Conservation (phyloP, 37 sponge, comb jelly and placozoan genomes). For the Theonella swinhoei region DNA sequence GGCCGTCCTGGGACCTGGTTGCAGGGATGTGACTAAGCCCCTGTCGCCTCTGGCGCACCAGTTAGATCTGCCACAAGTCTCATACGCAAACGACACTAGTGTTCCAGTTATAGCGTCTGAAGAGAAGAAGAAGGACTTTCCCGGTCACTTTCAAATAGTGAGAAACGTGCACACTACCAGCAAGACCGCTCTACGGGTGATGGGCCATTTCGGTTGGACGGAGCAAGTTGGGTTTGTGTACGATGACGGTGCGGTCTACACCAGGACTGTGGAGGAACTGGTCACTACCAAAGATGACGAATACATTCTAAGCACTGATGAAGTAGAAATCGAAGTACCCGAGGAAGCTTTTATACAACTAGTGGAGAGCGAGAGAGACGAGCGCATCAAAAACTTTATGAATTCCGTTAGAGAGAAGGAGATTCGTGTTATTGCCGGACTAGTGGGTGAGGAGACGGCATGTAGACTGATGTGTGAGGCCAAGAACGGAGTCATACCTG, state of each 20-base stretch:
- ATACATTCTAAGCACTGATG: neutral
- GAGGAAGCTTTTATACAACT: neutral
- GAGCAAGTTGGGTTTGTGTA: neutral
- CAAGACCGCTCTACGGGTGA: neutral
- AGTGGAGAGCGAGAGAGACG: neutral
- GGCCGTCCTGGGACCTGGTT: slow-evolving; percentile 32
- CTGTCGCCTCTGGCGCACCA: neutral
- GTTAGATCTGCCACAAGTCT: slow-evolving; percentile 6
- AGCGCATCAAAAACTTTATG: neutral
- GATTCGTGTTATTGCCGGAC: slow-evolving; percentile 20
- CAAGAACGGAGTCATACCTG: slow-evolving; percentile 3
- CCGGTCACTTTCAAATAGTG: neutral
- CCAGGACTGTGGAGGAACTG: neutral
- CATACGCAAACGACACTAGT: slow-evolving; percentile 13
- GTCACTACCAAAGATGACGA: neutral
- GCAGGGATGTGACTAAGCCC: neutral
- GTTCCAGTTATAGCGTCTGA: neutral
- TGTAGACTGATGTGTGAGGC: slow-evolving; percentile 7
- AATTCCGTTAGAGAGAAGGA: neutral
- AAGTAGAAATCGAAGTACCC: neutral
- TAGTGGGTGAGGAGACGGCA: slow-evolving; percentile 4
- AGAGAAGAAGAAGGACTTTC: neutral
- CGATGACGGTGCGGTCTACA: neutral
- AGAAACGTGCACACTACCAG: neutral
- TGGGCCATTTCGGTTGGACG: slow-evolving; percentile 16